phyloP scores from a whole-genome alignment of 2,797 vertebrate species.

The Sarcoramphus papa region DNA sequence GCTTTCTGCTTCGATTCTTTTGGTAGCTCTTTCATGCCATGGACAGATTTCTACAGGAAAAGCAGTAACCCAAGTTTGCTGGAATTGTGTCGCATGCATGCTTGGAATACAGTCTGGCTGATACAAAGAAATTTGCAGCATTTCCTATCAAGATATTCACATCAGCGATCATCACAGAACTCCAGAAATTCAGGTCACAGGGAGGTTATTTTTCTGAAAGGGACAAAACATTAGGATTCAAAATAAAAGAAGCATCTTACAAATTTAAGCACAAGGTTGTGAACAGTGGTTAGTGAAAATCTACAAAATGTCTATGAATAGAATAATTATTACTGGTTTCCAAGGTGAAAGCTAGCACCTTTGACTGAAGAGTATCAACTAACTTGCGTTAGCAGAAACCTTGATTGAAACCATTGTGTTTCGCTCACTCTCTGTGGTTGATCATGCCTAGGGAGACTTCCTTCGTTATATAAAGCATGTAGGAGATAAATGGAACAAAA shows the following conservation, averaged over 20 bases:
- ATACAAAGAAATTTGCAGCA: neutral
- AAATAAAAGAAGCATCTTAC: neutral
- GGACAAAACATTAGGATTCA: neutral
- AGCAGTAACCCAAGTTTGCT: neutral
- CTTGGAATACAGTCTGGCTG: constrained; percentile 19
- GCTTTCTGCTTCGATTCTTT: constrained; percentile 21
- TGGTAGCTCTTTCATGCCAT: neutral
- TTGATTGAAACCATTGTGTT: constrained; percentile 52
- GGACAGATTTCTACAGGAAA: constrained; percentile 15
- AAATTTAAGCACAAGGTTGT: constrained; percentile 7
- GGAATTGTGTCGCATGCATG: neutral
- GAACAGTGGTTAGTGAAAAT: constrained; percentile 2
- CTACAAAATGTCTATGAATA: neutral
- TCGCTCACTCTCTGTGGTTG: constrained; percentile 35
- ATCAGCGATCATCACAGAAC: neutral
- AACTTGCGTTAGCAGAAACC: constrained; percentile 33
- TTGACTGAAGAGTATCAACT: constrained; percentile 37
- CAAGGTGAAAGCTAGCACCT: constrained; percentile 21
- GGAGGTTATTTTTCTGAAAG: constrained; percentile 2
- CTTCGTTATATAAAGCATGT: constrained; percentile 45
- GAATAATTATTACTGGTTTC: constrained; percentile 23
- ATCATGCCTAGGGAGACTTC: constrained; percentile 51
- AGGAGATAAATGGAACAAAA: constrained; percentile 62
- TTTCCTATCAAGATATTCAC: neutral
- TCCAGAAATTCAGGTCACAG: constrained; percentile 31